Evolutionary conservation across 1,140 invertebrate genomes (phyloP), one percentile per base, ranked within the genome.

Genomic region (Saccostrea glomerata): DNA sequence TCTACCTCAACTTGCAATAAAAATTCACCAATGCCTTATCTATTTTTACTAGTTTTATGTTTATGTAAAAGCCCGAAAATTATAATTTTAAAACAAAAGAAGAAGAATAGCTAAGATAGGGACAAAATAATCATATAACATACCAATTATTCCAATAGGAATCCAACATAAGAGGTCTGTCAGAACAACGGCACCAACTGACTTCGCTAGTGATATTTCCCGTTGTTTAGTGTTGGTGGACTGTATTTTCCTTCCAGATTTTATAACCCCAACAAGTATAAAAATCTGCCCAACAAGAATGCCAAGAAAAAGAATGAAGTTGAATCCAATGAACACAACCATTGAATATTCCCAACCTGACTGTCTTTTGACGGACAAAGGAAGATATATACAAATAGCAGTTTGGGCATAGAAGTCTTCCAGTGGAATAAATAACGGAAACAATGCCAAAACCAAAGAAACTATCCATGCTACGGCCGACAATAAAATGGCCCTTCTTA

Each of bases 151-250:
- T 17, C 89, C 86, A 13, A 92, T 88, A 17, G 91, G 91, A 30
- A 91, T 89, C 91, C 91, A 92, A 82, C 91, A 92, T 6, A 91
- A 15, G 60, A 90, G 89, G 54, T 92, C 89, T n/a, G 90, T 87
- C 12, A 91, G 70, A 3, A 86, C 90, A 30, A 92, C 87, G 3
- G 89, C 60, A 23, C 86, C 70, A 30, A 92, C 86, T 36, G 86
- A 83, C 47, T 86, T 87, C 6, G 91, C 90, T 25, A 92, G 58
- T 40, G 58, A 36, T 36, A 36, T 36, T 36, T 36, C 30, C 30
- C 30, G 30, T 36, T 2, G 0, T 36, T 36, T 36, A 20, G 84
- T 85, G 30, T 87, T 56, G 12, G 86, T 2, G 11, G 60, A 25
- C 11, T 77, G 3, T 2, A 77, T 11, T 77, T 77, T 77, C 23